A percentile compares a stretch with the other conserved stretches of the same genome.
Evolutionary conservation across 2,113 vertebrate species (phyloP).

Genomic region (Pelobates fuscus): DNA sequence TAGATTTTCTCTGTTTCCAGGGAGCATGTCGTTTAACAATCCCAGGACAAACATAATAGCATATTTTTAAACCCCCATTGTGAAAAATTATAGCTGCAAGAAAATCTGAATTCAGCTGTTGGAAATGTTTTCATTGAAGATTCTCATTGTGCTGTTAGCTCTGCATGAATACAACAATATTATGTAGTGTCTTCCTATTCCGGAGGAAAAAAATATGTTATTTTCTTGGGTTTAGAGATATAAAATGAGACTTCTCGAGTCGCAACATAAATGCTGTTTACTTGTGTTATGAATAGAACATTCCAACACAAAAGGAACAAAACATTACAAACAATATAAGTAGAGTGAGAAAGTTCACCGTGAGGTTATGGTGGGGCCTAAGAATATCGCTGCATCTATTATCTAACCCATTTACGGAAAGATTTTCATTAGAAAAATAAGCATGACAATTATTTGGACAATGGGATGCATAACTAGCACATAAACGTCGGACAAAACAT

Average conservation of each 20-base stretch:
- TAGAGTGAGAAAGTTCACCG: background rate
- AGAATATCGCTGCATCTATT: background rate
- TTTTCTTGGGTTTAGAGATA: constrained; percentile 33
- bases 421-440: too few species aligned
- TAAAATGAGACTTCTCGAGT: constrained; percentile 25
- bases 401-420: too few species aligned
- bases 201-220: constrained; percentile 38
- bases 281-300: background rate
- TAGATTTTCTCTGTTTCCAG: constrained; percentile 14
- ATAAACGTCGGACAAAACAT: too few species aligned
- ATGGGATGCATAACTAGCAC: too few species aligned
- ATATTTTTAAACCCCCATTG: constrained; percentile 51
- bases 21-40: constrained; percentile 44
- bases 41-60: constrained; percentile 47
- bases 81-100: constrained; percentile 49
- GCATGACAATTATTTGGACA: too few species aligned
- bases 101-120: constrained; percentile 48
- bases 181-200: constrained; percentile 36
- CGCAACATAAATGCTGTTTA: background rate
- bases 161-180: constrained; percentile 47
- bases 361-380: constrained; percentile 3
- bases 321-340: background rate
- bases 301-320: background rate
- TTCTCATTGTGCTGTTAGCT: constrained; percentile 43
- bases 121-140: constrained; percentile 49